Percentiles rank a stretch among this genome's conserved stretches.
These are phyloP conservation scores for Eutrigla gurnardus DNA, from an alignment of 2,797 vertebrate species.

Conservation along the genomic window DNA sequence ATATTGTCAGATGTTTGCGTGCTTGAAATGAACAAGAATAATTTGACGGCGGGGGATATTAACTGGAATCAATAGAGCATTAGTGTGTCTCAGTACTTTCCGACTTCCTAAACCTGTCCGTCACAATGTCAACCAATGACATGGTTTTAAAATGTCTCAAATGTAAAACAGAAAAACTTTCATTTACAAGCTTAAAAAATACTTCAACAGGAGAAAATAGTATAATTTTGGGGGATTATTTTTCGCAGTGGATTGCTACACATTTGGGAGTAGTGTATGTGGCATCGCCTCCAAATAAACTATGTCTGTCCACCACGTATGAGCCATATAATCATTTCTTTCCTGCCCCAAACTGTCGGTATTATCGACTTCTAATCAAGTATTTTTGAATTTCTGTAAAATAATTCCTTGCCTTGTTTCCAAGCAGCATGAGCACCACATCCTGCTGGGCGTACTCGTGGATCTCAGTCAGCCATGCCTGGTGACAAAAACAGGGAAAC, in stretches of 20 bases:
- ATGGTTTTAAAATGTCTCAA: background rate
- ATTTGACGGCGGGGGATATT: background rate
- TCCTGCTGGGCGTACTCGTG: slow-evolving; percentile 93
- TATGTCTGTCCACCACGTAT: too few species aligned
- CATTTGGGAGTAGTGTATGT: background rate
- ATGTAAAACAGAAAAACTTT: background rate
- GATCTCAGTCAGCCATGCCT: slow-evolving; percentile 97
- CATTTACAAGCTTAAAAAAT: background rate
- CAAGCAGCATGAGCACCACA: slow-evolving; percentile 94
- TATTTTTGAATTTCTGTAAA: slow-evolving; percentile 30
- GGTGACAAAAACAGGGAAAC: slow-evolving; percentile 38
- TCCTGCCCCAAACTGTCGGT: background rate
- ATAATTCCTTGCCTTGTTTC: slow-evolving; percentile 89
- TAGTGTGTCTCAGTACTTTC: background rate
- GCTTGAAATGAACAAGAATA: slow-evolving; percentile 6
- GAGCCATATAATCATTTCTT: background rate
- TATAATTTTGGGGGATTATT: background rate
- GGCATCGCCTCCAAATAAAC: background rate
- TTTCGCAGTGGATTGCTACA: background rate
- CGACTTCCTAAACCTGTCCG: background rate
- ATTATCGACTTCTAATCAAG: background rate
- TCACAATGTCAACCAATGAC: background rate
- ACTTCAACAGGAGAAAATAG: background rate
- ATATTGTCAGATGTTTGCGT: slow-evolving; percentile 32
- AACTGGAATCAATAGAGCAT: background rate